Conservation (phyloP, 2,797 vertebrate genomes). For the Melanitta fusca region DNA sequence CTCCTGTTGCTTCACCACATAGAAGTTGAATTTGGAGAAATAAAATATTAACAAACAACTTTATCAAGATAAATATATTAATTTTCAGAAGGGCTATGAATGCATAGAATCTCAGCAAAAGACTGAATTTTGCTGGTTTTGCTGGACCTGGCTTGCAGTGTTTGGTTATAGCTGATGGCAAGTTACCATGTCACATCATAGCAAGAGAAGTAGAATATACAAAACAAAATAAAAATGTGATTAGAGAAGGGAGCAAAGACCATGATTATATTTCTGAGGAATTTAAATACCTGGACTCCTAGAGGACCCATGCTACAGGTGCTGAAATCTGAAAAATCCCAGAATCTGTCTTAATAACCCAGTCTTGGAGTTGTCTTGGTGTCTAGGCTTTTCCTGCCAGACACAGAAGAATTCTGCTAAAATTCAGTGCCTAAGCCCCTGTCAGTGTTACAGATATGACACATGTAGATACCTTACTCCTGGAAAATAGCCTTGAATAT, state of each 20-base stretch:
- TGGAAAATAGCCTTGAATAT: not conserved
- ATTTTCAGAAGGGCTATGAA: not conserved
- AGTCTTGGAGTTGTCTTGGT: not conserved
- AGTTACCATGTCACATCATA: not conserved
- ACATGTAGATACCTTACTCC: not conserved
- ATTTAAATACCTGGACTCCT: not conserved
- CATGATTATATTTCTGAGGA: not conserved
- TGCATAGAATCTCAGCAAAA: not conserved
- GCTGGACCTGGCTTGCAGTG: not conserved
- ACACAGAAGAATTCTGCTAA: not conserved
- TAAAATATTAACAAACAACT: not conserved
- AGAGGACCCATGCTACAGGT: not conserved
- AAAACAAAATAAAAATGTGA: not conserved
- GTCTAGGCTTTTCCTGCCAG: not conserved
- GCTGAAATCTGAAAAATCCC: not conserved
- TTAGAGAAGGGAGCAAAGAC: not conserved
- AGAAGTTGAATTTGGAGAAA: not conserved
- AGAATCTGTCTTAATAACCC: not conserved
- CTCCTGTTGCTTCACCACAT: not conserved
- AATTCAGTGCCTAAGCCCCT: not conserved
- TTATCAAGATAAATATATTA: not conserved
- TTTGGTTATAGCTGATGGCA: not conserved
- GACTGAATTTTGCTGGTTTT: not conserved
- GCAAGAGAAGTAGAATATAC: not conserved
- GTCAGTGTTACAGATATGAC: not conserved